These are phyloP conservation scores for Hydrotaea cyrtoneurina DNA, from an alignment of 2,888 invertebrate species.

Conservation along the genomic window DNA sequence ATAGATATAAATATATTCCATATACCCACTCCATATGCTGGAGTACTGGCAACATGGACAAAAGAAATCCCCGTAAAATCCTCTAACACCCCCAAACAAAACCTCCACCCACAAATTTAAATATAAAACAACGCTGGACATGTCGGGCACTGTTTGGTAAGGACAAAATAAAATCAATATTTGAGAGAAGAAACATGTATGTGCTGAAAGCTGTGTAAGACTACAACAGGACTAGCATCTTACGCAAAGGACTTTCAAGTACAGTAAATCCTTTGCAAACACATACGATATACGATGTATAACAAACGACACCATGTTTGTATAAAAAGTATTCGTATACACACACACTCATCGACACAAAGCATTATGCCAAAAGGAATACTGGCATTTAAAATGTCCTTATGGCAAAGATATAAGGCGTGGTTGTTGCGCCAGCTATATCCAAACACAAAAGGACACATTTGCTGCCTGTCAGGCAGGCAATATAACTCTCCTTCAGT, in stretches of 20 bases:
- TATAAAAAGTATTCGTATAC: slow-evolving; percentile 30
- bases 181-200: slow-evolving; percentile 33
- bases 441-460: background rate
- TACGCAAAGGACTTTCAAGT: slow-evolving; percentile 53
- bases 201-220: slow-evolving; percentile 50
- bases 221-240: slow-evolving; percentile 47
- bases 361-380: slow-evolving; percentile 34
- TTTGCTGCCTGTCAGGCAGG: background rate
- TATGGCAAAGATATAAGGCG: slow-evolving; percentile 62
- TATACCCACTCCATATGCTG: background rate
- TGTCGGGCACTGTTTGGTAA: background rate
- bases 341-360: too few species aligned
- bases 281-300: slow-evolving; percentile 28
- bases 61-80: slow-evolving; percentile 19
- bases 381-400: slow-evolving; percentile 56
- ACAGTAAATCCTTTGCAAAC: slow-evolving; percentile 56
- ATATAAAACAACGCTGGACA: background rate
- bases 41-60: background rate
- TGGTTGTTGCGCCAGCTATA: slow-evolving; percentile 54
- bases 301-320: slow-evolving; percentile 6
- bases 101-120: slow-evolving; percentile 15
- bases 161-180: slow-evolving; percentile 55
- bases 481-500: slow-evolving; percentile 30
- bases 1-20: slow-evolving; percentile 32
- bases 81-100: background rate